Conservation (phyloP, 2,797 vertebrate genomes). For the Huso huso region DNA sequence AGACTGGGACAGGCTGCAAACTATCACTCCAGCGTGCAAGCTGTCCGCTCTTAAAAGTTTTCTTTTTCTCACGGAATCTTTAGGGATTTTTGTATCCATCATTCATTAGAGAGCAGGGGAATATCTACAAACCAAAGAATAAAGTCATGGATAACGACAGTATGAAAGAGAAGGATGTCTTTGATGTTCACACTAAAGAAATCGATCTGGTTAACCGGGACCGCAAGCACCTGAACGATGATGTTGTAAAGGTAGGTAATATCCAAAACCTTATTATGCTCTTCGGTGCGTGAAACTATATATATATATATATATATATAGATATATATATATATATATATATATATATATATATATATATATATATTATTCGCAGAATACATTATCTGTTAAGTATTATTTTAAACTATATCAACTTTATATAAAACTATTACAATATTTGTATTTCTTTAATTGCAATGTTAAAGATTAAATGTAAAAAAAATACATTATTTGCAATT, state of each 20-base stretch:
- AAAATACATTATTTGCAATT: too few species aligned
- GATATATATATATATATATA: too few species aligned
- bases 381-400: too few species aligned
- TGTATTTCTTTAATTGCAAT: too few species aligned
- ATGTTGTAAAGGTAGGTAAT: slow-evolving; percentile 87
- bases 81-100: slow-evolving; percentile 84
- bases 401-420: too few species aligned
- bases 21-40: slow-evolving; percentile 34
- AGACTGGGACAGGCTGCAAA: slow-evolving; percentile 47
- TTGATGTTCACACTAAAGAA: slow-evolving; percentile 90
- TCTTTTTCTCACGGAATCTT: slow-evolving; percentile 14
- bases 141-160: slow-evolving; percentile 91
- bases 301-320: too few species aligned
- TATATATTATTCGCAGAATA: too few species aligned
- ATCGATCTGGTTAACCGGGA: slow-evolving; percentile 95
- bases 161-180: slow-evolving; percentile 76
- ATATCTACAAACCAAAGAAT: slow-evolving; percentile 98
- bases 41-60: slow-evolving; percentile 18
- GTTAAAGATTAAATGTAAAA: too few species aligned
- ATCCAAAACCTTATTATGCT: neutral
- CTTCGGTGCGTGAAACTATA: too few species aligned
- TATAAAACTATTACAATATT: too few species aligned
- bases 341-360: too few species aligned
- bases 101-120: slow-evolving; percentile 90
- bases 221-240: slow-evolving; percentile 87